Base-by-base conservation (phyloP, 30 jellyfish, hydroid and myxozoan species). In the Aurelia sp. region DNA sequence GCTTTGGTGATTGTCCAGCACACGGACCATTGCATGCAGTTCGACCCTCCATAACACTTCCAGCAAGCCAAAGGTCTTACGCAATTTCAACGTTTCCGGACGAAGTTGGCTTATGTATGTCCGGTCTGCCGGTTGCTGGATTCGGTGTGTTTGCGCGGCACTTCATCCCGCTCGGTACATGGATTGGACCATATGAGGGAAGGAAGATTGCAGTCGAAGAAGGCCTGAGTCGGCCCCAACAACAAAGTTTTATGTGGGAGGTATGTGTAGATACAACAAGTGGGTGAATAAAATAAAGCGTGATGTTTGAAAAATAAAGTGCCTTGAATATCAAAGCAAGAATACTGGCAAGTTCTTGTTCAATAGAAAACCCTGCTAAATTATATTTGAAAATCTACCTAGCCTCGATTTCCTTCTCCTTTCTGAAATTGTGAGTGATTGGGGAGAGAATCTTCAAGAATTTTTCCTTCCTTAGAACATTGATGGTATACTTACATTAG, bases 141-240 rank as follows among this genome's bases (percentile, higher is more conserved):
- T 95, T 83, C 76, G 99, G 99, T 17, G 99, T 95, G 60, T 95
- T 95, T 63, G 99, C 99, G 2, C 88, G 96, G 22, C 97, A 82
- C 35, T 89, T 85, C 80, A 95, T 95, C 4, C 99, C 99, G 1
- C 92, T 81, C 59, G 99, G 99, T 44, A 95, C 99, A 2, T 95
- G 99, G 99, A 95, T 95, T 31, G 99, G 99, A 2, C 99, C 99
- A 0, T 95, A 95, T 63, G 99, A 95, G 74, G 99, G 99, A 19
- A 81, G 74, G 27, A 95, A 89, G 72, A 72, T 95, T 8, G 67
- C 99, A 17, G 94, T 86, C 13, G 99, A 95, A 50, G 99, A 90
- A 50, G 99, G 99, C 58, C 44, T 95, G 74, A 90, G 89, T 65
- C 69, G 89, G 74, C 90, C 91, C 11, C 90, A 93, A 66, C 88